phyloP scores from a whole-genome alignment of 1,140 invertebrate species.

The Tetraneura akinire region DNA sequence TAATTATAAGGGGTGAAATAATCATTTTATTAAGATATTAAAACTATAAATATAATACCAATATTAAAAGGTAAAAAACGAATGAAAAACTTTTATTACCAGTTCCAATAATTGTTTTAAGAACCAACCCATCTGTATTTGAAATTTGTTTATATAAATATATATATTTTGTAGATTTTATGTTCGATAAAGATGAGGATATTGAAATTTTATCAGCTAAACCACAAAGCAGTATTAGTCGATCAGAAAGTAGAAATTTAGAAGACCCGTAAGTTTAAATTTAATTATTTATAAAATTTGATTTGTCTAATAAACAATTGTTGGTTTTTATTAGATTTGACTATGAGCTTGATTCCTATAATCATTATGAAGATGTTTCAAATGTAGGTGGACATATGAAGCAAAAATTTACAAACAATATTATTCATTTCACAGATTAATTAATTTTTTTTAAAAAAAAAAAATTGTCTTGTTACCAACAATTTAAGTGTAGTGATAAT shows the following conservation, averaged over 20 bases:
- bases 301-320: neutral
- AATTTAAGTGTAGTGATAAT: too few relatives aligned
- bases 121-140: too few relatives aligned
- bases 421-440: constrained; percentile 44
- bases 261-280: constrained; percentile 19
- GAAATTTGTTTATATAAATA: too few relatives aligned
- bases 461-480: too few relatives aligned
- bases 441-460: neutral
- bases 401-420: constrained; percentile 38
- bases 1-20: too few relatives aligned
- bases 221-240: constrained; percentile 60
- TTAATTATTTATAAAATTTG: neutral
- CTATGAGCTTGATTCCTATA: constrained; percentile 14
- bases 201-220: constrained; percentile 60
- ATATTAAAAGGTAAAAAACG: too few relatives aligned
- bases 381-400: constrained; percentile 1
- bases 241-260: constrained; percentile 59
- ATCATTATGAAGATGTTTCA: constrained; percentile 20
- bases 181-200: constrained; percentile 59
- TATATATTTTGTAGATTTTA: constrained; percentile 56
- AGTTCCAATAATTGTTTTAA: too few relatives aligned
- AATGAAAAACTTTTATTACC: too few relatives aligned
- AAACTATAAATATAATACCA: too few relatives aligned
- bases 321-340: constrained; percentile 19
- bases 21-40: too few relatives aligned